These are phyloP conservation scores for Lampris incognitus DNA, from an alignment of 2,113 vertebrate genomes.

Conservation along the genomic window DNA sequence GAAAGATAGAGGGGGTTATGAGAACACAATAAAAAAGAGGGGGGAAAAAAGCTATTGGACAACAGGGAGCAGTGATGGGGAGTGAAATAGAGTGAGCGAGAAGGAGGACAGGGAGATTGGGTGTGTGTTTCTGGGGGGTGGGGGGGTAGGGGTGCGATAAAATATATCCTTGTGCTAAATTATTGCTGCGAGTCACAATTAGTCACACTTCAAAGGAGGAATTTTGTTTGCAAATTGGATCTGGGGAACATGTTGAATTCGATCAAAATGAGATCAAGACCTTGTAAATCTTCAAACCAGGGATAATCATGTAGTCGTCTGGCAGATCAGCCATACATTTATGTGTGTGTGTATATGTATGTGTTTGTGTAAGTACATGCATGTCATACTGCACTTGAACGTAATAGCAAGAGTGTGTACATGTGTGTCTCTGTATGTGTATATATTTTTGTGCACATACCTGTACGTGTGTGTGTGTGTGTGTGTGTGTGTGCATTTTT, in stretches of 20 bases:
- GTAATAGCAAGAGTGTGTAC: not conserved
- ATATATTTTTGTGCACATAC: too few relatives aligned
- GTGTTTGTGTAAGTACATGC: not conserved
- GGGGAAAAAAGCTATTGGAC: not conserved
- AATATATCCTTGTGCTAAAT: constrained; percentile 41
- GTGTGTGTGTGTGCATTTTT: too few relatives aligned
- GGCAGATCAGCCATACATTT: not conserved
- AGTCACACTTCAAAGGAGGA: constrained; percentile 62
- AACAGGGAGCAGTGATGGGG: not conserved
- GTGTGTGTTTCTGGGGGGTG: not conserved
- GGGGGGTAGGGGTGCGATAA: not conserved
- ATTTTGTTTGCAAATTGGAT: constrained; percentile 65
- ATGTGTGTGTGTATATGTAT: not conserved
- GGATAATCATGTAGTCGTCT: not conserved
- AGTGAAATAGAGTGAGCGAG: not conserved
- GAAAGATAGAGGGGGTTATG: not conserved
- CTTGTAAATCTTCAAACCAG: constrained; percentile 30
- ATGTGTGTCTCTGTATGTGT: not conserved
- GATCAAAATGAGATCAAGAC: constrained; percentile 68
- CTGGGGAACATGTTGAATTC: constrained; percentile 44
- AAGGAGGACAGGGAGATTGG: not conserved
- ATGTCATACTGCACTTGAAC: too few relatives aligned
- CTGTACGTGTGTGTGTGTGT: too few relatives aligned
- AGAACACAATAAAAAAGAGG: not conserved
- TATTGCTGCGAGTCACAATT: constrained; percentile 58